Evolutionary conservation across 1,140 invertebrate species (phyloP).

Genomic region (Aphaenogaster floridana): DNA sequence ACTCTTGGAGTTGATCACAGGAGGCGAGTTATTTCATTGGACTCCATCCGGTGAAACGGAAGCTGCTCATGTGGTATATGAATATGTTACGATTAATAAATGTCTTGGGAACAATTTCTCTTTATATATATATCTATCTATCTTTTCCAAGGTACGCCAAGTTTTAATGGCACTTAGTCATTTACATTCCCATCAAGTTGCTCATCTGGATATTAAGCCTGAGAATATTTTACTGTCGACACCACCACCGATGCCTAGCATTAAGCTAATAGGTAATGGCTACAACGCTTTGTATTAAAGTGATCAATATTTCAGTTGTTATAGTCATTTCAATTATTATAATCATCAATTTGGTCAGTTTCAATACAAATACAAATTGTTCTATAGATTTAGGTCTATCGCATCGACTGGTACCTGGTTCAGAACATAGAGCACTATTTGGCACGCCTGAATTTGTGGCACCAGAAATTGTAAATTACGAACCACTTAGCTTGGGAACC

Average conservation of each 20-base stretch:
- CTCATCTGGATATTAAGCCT: slow-evolving; percentile 91
- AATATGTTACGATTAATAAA: background rate
- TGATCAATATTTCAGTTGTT: background rate
- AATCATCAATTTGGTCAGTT: background rate
- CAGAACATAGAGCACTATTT: slow-evolving; percentile 87
- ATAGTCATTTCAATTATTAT: too few species aligned
- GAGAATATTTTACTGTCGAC: slow-evolving; percentile 90
- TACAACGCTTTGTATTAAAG: background rate
- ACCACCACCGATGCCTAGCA: slow-evolving; percentile 87
- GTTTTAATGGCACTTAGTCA: slow-evolving; percentile 90
- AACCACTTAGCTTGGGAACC: slow-evolving; percentile 89
- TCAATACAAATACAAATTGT: slow-evolving; percentile 42
- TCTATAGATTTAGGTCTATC: slow-evolving; percentile 90
- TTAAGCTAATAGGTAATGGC: slow-evolving; percentile 87
- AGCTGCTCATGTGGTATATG: slow-evolving; percentile 88
- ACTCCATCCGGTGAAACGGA: slow-evolving; percentile 90
- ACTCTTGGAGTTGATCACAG: slow-evolving; percentile 89
- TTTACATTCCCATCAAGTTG: slow-evolving; percentile 90
- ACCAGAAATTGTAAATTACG: slow-evolving; percentile 91
- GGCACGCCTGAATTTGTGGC: slow-evolving; percentile 89
- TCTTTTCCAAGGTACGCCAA: slow-evolving; percentile 87
- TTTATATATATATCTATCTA: background rate
- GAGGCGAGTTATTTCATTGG: slow-evolving; percentile 89
- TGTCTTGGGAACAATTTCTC: background rate
- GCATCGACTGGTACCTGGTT: slow-evolving; percentile 87